These are phyloP conservation scores for Nycticorax nycticorax DNA, from an alignment of 2,113 vertebrate genomes.

Conservation along the genomic window DNA sequence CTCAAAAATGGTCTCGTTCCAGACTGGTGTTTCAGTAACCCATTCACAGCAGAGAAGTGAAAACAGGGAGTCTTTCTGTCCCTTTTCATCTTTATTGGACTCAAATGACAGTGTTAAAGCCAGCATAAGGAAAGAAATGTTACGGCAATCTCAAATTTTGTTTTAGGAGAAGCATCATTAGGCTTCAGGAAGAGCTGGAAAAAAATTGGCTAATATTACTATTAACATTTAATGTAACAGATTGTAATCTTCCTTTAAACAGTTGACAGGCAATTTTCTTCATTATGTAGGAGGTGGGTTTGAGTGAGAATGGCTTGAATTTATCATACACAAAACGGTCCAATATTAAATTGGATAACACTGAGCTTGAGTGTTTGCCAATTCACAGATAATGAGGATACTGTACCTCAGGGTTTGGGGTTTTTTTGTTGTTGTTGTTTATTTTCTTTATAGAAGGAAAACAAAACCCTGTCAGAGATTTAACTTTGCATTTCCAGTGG, in stretches of 20 bases:
- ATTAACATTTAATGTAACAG: neutral
- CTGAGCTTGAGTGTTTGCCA: neutral
- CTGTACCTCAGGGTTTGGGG: neutral
- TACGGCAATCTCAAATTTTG: neutral
- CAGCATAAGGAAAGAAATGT: neutral
- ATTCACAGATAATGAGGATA: neutral
- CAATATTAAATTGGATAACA: neutral
- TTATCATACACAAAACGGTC: neutral
- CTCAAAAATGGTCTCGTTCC: neutral
- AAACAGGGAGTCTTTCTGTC: neutral
- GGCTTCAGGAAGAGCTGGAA: neutral
- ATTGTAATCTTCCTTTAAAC: neutral
- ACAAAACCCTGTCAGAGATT: neutral
- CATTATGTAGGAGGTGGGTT: neutral
- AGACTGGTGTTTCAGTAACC: neutral
- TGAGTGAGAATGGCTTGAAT: neutral
- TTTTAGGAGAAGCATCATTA: neutral
- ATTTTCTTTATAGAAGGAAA: conserved; percentile 2
- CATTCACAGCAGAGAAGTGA: neutral
- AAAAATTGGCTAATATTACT: neutral
- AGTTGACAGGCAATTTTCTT: neutral
- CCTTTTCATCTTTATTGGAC: neutral
- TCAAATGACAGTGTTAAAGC: neutral
- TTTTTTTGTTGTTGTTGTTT: neutral
- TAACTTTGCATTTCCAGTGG: conserved; percentile 26